Evolutionary conservation across 2,888 invertebrate species (phyloP), one percentile per base, ranked within the genome.

Genomic region (Psococerastis gibbosa): DNA sequence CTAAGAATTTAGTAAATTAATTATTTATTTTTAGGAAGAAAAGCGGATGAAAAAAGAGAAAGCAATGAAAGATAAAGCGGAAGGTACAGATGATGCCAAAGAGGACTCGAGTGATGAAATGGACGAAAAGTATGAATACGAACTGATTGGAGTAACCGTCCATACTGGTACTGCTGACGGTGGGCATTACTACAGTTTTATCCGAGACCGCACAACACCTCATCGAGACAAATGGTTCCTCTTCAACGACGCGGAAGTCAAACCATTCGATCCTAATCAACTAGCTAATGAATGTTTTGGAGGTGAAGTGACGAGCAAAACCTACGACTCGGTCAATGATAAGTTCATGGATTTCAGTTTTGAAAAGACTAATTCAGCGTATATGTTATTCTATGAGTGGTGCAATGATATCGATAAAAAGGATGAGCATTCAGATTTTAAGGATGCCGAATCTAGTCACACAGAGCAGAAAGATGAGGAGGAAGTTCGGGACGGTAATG

Each of bases 91-190:
- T 41, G 66, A 66, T n/a, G n/a, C n/a, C n/a, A n/a, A n/a, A n/a
- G n/a, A 35, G 41, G 45, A 50, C 9, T 56, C 63, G 54, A 52
- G 65, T 49, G 65, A 66, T 32, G 53, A 55, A 41, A 66, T 69
- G 1, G 73, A 74, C 41, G 81, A 81, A 38, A 11, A 53, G 57
- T 65, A 61, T 49, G 63, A 67, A 47, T 71, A 83, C 62, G 85
- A 87, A 60, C 61, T 89, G 49, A 87, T 87, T 48, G 94, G 94
- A 9, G 91, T 94, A 9, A 94, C 94, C 0, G 94, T 94, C 0
- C 94, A 94, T 64, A 94, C 94, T 13, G 94, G 94, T n/a, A 94
- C 91, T 0, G 94, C 94, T 1, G 94, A 94, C 60, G 92, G 92
- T 43, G 94, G 94, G 0, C 94, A 94, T 62, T 94, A 94, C 62